Evolutionary conservation across 2,797 vertebrate species (phyloP).

Genomic region (Rhabdomys pumilio): DNA sequence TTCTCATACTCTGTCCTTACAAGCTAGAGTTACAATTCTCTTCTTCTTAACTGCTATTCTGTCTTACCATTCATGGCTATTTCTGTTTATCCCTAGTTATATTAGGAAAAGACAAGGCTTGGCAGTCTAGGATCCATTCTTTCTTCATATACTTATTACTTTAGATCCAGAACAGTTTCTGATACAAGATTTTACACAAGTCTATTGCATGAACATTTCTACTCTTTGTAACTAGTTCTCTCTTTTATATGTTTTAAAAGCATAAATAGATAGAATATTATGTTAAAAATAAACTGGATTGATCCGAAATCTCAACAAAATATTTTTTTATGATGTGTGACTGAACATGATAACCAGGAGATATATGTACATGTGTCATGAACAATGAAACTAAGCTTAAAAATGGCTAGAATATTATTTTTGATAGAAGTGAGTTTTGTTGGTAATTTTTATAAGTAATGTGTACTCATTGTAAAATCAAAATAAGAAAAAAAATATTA

Average conservation of each 20-base stretch:
- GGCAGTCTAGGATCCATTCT: conserved; percentile 1
- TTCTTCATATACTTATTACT: neutral
- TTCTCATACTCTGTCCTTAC: conserved; percentile 7
- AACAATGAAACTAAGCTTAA: neutral
- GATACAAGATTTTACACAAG: neutral
- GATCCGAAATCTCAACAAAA: neutral
- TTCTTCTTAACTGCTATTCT: conserved; percentile 22
- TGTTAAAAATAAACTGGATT: conserved; percentile 10
- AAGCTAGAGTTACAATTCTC: neutral
- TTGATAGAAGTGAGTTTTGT: conserved; percentile 21
- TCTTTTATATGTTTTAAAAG: neutral
- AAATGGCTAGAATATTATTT: conserved; percentile 6
- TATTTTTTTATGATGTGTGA: neutral
- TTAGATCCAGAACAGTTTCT: neutral
- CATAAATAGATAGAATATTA: conserved; percentile 20
- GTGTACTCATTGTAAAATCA: neutral
- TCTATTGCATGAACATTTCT: conserved; percentile 7
- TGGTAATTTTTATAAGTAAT: neutral
- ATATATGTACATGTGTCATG: neutral
- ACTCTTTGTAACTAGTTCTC: neutral
- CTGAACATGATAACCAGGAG: neutral
- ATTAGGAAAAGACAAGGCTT: neutral
- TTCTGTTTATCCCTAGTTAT: neutral
- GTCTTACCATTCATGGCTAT: neutral
- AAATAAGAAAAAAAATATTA: neutral